Conservation (phyloP, 1,140 invertebrate genomes). For the Drosophila nigromelanica region DNA sequence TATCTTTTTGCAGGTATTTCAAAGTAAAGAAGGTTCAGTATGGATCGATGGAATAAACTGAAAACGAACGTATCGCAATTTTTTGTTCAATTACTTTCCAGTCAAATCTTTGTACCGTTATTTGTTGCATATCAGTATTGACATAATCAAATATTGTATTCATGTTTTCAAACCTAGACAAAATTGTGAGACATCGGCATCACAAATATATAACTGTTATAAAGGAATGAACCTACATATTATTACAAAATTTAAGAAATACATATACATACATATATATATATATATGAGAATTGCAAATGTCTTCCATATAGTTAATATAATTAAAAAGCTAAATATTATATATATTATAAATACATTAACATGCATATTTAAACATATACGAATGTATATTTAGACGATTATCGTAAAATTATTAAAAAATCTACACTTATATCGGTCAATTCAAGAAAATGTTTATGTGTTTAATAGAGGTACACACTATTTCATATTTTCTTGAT, state of each 20-base stretch:
- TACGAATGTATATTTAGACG: constrained; percentile 31
- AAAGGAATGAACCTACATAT: constrained; percentile 23
- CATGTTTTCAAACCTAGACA: constrained; percentile 22
- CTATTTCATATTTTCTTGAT: not conserved
- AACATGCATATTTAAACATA: constrained; percentile 45
- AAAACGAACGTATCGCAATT: constrained; percentile 44
- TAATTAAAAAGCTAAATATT: constrained; percentile 57
- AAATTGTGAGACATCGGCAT: constrained; percentile 27
- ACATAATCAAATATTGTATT: constrained; percentile 36
- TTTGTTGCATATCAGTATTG: constrained; percentile 40
- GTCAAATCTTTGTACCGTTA: constrained; percentile 29
- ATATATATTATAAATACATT: constrained; percentile 44
- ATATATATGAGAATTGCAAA: constrained; percentile 74
- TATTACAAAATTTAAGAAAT: constrained; percentile 54
- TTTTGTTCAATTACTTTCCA: constrained; percentile 48
- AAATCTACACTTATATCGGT: not conserved
- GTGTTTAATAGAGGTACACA: constrained; percentile 15
- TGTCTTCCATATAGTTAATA: constrained; percentile 83
- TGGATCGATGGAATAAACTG: constrained; percentile 93
- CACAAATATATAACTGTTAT: constrained; percentile 25
- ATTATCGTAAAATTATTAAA: constrained; percentile 40
- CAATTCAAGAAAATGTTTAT: not conserved
- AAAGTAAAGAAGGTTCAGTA: constrained; percentile 96
- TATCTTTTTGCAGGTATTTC: constrained; percentile 89
- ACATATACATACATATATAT: constrained; percentile 38